These are phyloP conservation scores for Gymnocephalus cernua DNA, from an alignment of 2,113 vertebrate species.

Conservation along the genomic window DNA sequence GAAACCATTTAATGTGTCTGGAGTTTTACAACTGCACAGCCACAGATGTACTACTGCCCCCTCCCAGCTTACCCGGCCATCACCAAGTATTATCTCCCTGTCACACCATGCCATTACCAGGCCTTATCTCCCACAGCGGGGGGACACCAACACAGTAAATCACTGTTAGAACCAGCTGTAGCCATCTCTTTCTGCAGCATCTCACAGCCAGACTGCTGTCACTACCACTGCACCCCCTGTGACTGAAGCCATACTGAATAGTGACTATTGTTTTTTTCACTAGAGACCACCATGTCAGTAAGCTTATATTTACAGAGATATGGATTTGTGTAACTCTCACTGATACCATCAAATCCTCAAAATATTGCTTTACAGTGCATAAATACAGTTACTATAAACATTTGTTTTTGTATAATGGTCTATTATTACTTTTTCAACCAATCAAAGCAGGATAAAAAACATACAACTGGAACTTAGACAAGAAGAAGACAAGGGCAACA, in stretches of 20 bases:
- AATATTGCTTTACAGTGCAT: constrained; percentile 10
- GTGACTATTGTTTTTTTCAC: constrained; percentile 12
- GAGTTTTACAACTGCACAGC: constrained; percentile 45
- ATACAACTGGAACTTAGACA: not conserved
- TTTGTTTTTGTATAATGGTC: not conserved
- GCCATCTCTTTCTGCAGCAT: constrained; percentile 39
- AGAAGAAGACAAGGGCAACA: not conserved
- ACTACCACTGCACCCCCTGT: constrained; percentile 22
- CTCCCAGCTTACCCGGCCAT: constrained; percentile 42
- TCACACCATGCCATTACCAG: constrained; percentile 69
- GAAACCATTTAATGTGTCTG: constrained; percentile 32
- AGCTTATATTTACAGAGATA: constrained; percentile 50
- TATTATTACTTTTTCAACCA: not conserved
- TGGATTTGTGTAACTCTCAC: constrained; percentile 33
- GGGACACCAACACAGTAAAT: constrained; percentile 48
- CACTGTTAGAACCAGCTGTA: constrained; percentile 61
- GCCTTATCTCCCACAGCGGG: constrained; percentile 67
- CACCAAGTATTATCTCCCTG: constrained; percentile 67
- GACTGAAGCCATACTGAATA: not conserved
- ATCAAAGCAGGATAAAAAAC: not conserved
- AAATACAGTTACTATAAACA: constrained; percentile 18
- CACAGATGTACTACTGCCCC: constrained; percentile 55
- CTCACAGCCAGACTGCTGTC: constrained; percentile 37
- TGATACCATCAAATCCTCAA: constrained; percentile 46
- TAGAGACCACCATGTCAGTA: constrained; percentile 39